Evolutionary conservation across 2,888 invertebrate genomes (phyloP).

Genomic region (Gibbula magus): DNA sequence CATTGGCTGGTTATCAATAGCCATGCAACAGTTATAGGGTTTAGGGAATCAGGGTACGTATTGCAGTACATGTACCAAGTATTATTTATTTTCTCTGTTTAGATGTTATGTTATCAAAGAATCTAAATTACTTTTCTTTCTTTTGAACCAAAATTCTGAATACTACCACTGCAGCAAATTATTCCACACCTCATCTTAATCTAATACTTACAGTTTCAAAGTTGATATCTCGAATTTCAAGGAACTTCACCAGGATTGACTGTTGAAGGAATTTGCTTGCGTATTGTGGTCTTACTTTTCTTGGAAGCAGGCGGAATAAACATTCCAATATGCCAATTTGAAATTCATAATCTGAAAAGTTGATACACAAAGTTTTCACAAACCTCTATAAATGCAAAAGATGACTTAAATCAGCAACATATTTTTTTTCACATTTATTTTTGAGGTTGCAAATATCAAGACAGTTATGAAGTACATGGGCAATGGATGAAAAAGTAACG

Average conservation of each 20-base stretch:
- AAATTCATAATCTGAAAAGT: slow-evolving; percentile 64
- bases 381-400: too few species aligned
- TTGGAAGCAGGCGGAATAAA: slow-evolving; percentile 61
- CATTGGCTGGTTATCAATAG: too few species aligned
- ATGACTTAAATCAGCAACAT: too few species aligned
- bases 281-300: slow-evolving; percentile 46
- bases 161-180: too few species aligned
- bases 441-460: neutral
- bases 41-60: too few species aligned
- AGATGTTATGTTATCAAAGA: too few species aligned
- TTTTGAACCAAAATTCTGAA: too few species aligned
- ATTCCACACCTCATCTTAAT: neutral
- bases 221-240: slow-evolving; percentile 55
- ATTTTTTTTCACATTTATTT: neutral
- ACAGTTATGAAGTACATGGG: neutral
- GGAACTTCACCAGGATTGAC: slow-evolving; percentile 39
- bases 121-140: too few species aligned
- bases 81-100: too few species aligned
- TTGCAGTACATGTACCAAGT: too few species aligned
- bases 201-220: slow-evolving; percentile 64
- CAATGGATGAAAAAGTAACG: neutral
- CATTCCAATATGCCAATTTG: slow-evolving; percentile 65
- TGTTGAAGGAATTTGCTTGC: slow-evolving; percentile 42
- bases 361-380: neutral
- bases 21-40: too few species aligned